Percentiles rank a stretch among this genome's conserved stretches.
Evolutionary conservation across 2,113 vertebrate genomes (phyloP).

Genomic region (Neolamprologus longior): DNA sequence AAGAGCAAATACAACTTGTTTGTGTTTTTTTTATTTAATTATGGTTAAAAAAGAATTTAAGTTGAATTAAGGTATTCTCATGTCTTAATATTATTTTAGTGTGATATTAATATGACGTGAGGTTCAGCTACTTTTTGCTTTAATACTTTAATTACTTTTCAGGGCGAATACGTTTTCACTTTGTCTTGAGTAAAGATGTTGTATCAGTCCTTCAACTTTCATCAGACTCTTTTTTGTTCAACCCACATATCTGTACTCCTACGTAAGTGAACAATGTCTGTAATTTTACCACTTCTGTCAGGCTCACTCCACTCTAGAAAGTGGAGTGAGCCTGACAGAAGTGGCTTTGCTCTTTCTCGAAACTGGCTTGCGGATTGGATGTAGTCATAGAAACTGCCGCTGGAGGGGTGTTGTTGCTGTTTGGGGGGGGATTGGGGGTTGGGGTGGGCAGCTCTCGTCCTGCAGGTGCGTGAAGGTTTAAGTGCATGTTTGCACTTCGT

Average conservation of each 20-base stretch:
- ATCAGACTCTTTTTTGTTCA: background rate
- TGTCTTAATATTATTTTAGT: background rate
- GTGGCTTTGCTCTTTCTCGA: background rate
- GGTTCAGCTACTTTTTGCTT: background rate
- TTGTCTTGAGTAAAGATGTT: background rate
- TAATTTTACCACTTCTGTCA: fast-evolving
- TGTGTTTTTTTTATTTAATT: background rate
- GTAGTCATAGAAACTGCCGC: constrained; percentile 15
- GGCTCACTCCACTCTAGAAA: fast-evolving
- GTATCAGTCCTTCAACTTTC: background rate
- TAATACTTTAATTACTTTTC: background rate
- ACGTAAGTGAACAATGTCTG: background rate
- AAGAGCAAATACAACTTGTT: background rate
- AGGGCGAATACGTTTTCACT: background rate
- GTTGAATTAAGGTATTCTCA: background rate
- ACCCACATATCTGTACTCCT: background rate
- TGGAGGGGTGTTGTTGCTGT: background rate
- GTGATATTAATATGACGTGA: fast-evolving
- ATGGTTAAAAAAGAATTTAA: background rate
- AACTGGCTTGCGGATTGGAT: background rate
- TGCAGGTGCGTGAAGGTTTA: background rate
- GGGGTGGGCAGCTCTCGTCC: background rate
- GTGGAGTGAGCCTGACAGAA: background rate
- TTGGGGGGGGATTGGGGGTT: background rate
- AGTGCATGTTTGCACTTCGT: background rate